Evolutionary conservation across 2,888 invertebrate genomes (phyloP), one percentile per base, ranked within the genome.

Genomic region (Phaedon cochleariae): DNA sequence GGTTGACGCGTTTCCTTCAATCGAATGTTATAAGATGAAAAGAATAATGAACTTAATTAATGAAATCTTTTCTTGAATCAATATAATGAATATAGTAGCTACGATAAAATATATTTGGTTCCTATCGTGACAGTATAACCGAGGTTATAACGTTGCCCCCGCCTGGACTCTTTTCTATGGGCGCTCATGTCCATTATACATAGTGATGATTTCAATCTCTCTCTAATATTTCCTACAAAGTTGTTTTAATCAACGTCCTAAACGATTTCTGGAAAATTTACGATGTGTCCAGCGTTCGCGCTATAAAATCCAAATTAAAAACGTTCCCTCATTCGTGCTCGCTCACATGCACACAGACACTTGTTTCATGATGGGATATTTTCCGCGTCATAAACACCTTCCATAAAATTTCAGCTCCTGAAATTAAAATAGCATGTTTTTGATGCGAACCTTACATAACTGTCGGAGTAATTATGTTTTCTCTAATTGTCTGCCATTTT

Each of bases 341-440:
- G 15, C 41, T 15, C 52, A 65, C 60, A 60, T 60, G 31, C 59
- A 59, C 59, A 26, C 59, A 52, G 62, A 51, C 59, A 62, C 67
- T 65, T 62, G 63, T 59, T 59, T 48, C 54, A 48, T 60, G 67
- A 59, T 58, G 57, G 61, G 59, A 70, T 62, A 65, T 69, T 72
- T 68, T 72, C 69, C 70, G 62, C 66, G 62, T 65, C 69, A 70
- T 72, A 69, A 72, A 72, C 72, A 72, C 62, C 62, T 62, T 49
- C 65, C 64, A 54, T 67, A 63, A 64, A 64, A 59, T 29, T 41
- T 41, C 62, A 55, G 57, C 18, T 45, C 65, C 64, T 66, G 65
- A 70, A n/a, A 72, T 72, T 72, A 72, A 70, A 72, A 67, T 66
- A 62, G 65, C 69, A 66, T 65, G 62, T 62, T 66, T 68, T 59